These are phyloP conservation scores for Leuciscus idus DNA, from an alignment of 2,113 vertebrate species.

Conservation along the genomic window DNA sequence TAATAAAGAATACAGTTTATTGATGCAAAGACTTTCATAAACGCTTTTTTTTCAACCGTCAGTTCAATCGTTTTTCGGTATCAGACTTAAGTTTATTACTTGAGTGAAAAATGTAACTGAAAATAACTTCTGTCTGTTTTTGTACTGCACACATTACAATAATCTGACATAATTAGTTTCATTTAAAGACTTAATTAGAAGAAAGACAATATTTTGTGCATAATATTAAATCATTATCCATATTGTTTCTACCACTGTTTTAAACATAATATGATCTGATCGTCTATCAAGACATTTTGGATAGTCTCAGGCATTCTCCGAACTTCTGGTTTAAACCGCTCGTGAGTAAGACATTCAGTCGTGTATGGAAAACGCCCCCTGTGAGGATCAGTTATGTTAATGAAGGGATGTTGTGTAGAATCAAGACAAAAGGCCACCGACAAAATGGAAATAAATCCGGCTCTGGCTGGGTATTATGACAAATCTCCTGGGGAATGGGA, in stretches of 20 bases:
- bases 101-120: background rate
- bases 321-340: conserved; percentile 31
- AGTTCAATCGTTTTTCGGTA: background rate
- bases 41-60: background rate
- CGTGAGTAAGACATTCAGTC: conserved; percentile 44
- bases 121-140: background rate
- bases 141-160: background rate
- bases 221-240: background rate
- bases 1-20: background rate
- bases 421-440: conserved; percentile 60
- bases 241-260: conserved; percentile 7
- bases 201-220: background rate
- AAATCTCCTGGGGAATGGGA: conserved; percentile 61
- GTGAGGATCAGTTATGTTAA: conserved; percentile 56
- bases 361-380: conserved; percentile 30
- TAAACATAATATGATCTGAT: background rate
- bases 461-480: conserved; percentile 60
- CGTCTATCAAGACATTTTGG: conserved; percentile 9
- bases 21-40: background rate
- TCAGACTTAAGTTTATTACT: background rate
- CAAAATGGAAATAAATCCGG: conserved; percentile 61
- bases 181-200: conserved; percentile 9
- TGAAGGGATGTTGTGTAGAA: conserved; percentile 49
- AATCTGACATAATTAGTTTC: background rate
- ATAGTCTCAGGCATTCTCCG: conserved; percentile 14